These are phyloP conservation scores for Megalopta genalis DNA, from an alignment of 1,140 invertebrate genomes.

Conservation along the genomic window DNA sequence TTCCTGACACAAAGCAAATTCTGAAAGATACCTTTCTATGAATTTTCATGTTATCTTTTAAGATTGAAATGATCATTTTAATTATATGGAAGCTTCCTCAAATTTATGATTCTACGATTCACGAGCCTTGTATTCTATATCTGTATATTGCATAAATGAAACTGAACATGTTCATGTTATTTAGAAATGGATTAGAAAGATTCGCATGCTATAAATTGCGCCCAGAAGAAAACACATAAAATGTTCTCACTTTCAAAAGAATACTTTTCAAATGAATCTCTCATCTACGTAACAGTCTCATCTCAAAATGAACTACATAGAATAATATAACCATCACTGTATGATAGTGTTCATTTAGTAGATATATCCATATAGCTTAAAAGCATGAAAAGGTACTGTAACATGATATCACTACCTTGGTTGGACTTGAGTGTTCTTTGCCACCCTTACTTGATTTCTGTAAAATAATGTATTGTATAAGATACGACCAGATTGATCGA, in stretches of 20 bases:
- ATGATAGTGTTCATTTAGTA: not conserved
- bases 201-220: constrained; percentile 10
- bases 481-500: constrained; percentile 8
- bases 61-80: not conserved
- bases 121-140: not conserved
- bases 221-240: not conserved
- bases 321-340: not conserved
- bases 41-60: constrained; percentile 1
- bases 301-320: constrained; percentile 9
- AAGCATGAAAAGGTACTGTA: constrained; percentile 49
- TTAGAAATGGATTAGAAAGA: not conserved
- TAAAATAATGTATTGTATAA: constrained; percentile 70
- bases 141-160: not conserved
- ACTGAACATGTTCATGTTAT: not conserved
- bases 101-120: not conserved
- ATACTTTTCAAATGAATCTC: not conserved
- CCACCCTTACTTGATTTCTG: constrained; percentile 84
- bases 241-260: not conserved
- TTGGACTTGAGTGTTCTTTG: constrained; percentile 81
- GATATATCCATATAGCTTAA: not conserved
- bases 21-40: constrained; percentile 75
- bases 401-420: constrained; percentile 79
- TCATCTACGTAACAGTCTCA: not conserved
- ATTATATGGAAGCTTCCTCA: not conserved
- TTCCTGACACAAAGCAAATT: constrained; percentile 73